phyloP scores from a whole-genome alignment of 2,888 invertebrate species.

The Agapostemon virescens region DNA sequence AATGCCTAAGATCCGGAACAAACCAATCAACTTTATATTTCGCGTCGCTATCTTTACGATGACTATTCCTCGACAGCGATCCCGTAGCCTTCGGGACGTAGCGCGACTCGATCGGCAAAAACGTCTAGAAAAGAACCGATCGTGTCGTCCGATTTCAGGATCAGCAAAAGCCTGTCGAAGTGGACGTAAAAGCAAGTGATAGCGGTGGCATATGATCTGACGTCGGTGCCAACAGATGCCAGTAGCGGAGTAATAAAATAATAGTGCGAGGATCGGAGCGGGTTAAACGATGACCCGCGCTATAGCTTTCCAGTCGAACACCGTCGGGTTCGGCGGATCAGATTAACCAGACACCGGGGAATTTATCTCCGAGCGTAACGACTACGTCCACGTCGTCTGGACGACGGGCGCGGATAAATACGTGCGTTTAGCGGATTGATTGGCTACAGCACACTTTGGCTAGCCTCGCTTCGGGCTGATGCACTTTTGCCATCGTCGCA shows the following conservation, averaged over 20 bases:
- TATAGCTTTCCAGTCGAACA: slow-evolving; percentile 55
- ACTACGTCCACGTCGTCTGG: slow-evolving; percentile 52
- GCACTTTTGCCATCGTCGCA: slow-evolving; percentile 63
- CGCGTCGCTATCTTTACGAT: not conserved
- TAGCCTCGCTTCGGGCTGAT: slow-evolving; percentile 64
- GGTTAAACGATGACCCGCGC: slow-evolving; percentile 42
- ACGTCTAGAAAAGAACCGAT: not conserved
- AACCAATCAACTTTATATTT: not conserved
- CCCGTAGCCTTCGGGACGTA: not conserved
- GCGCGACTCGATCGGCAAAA: not conserved
- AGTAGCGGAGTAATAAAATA: slow-evolving; percentile 28
- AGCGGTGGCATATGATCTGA: not conserved
- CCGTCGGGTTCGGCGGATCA: slow-evolving; percentile 42
- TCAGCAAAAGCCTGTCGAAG: not conserved
- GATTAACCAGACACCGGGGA: slow-evolving; percentile 55
- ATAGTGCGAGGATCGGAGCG: slow-evolving; percentile 6
- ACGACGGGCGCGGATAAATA: slow-evolving; percentile 71
- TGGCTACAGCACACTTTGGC: slow-evolving; percentile 76
- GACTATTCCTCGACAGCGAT: not conserved
- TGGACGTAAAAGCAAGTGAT: not conserved
- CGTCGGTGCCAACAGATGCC: not conserved
- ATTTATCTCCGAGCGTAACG: slow-evolving; percentile 63
- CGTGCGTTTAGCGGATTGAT: slow-evolving; percentile 75
- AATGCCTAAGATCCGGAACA: not conserved
- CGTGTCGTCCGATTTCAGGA: no score